Evolutionary conservation across 1,140 invertebrate species (phyloP), one percentile per base, ranked within the genome.

Genomic region (Drosophila pseudoananassae): DNA sequence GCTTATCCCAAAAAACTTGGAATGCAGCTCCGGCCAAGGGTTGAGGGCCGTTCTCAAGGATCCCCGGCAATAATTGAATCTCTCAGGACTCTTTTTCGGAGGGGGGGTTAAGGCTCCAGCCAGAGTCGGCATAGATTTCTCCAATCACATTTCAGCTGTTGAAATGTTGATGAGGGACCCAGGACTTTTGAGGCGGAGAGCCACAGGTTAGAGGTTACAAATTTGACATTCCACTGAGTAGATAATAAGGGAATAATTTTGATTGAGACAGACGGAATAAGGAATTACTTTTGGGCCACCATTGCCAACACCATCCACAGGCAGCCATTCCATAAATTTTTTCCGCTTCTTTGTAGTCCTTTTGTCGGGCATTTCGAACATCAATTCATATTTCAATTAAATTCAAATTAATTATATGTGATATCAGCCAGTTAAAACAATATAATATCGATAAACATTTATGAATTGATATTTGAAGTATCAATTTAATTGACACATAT

Each of bases 1-100:
- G 75, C 58, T 83, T 82, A 78, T 75, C 79, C 78, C 79, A 78
- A 83, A 66, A 66, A 70, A 70, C 64, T 69, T 70, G 63, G 43
- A 69, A 56, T 69, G 64, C 66, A 70, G 31, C 33, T 36, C 15
- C 40, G 40, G 17, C 43, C 33, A 70, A 56, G 51, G 66, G 66
- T 56, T 69, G 50, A 49, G 36, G 58, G 38, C 15, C 50, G 59
- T 25, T 46, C 38, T 66, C 33, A 43, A 64, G 63, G 36, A 64
- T 49, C 17, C 59, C 46, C 46, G 46, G 46, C 66, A 71, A 71
- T 71, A 71, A 71, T 71, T 71, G 66, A 71, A 71, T 71, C 66
- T 71, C 54, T 31, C 23, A 51, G 66, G 66, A 27, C 68, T 51
- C 53, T 52, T 60, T 59, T 55, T 27, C 25, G 25, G 25, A 7